Evolutionary conservation across 2,888 invertebrate genomes (phyloP), one percentile per base, ranked within the genome.

Genomic region (Rhyacophila evoluta): DNA sequence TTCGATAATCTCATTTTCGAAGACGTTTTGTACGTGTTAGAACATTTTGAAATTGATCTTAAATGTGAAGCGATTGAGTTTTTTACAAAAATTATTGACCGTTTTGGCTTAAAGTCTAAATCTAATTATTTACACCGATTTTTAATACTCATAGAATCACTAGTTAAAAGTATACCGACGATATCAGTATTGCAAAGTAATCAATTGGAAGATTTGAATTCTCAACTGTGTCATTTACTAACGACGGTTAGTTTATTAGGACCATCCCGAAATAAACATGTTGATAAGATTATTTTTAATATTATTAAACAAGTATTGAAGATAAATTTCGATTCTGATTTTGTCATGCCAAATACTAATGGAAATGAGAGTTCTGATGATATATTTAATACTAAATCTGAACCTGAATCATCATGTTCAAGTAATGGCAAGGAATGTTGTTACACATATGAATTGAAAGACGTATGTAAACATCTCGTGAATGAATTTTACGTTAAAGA

Each of bases 1-100:
- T 83, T 86, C 38, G 85, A 85, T 81, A 81, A 85, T 78, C 82
- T 84, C 39, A 68, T 87, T 5, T 86, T 88, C 69, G 76, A 72
- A 15, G 80, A 85, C 77, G 84, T 87, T 28, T 73, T 89, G 0
- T 83, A 85, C 73, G 85, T 88, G 80, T 82, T 89, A 6, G 86
- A 89, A 82, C 83, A 87, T 82, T 88, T 85, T 79, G 86, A 86
- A 83, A 82, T 86, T n/a, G 86, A 88, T 83, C 77, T 89, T 19
- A 90, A 90, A 84, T 82, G 87, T 11, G 78, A 80, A 15, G 84
- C 86, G 19, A 80, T 90, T 0, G 85, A 84, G 38, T 89, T 89
- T 83, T 89, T 87, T 81, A 81, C 84, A 15, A 84, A 85, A 77
- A 83, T 89, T 15, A 85, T 88, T 0, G 28, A 70, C 6, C 36